Evolutionary conservation across 2,113 vertebrate species (phyloP), one percentile per base, ranked within the genome.

Genomic region (Cromileptes altivelis): DNA sequence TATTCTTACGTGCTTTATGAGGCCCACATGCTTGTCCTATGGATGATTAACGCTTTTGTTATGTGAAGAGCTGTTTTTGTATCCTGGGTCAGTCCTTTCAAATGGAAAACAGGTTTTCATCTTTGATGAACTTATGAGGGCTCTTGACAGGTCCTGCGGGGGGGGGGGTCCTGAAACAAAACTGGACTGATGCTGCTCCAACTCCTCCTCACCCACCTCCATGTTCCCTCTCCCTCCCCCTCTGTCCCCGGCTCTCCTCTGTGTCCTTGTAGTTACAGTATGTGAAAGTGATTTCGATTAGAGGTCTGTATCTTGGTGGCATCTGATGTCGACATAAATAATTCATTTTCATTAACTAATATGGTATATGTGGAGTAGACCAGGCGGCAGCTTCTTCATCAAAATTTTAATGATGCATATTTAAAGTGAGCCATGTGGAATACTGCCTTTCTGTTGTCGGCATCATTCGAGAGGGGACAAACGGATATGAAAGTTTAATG

Each of bases 41-140:
- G 91, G 88, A 89, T 87, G 88, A 91, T 94, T 94, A 93, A 85
- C 3, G 69, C 92, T 70, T 92, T 93, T 94, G 85, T 94, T 45
- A 72, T 90, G 81, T 91, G 80, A 89, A 89, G 89, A 84, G 87
- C 85, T 78, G 85, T 92, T 85, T 69, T 85, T 88, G 91, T 76
- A 45, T 90, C 84, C 87, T 18, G 61, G 81, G 90, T 92, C 83
- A 40, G 77, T 74, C 88, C 87, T 93, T 95, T 95, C 90, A 94
- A 80, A 95, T 95, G 94, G 87, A 95, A 95, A 95, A 61, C 85
- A 90, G 93, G 80, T 95, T 94, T 94, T 94, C 89, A 86, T 93
- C 90, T 92, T 86, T 94, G 93, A 95, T 94, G 92, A 94, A 95
- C 91, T 95, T 93, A 95, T 95, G 93, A 95, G 93, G 75, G 92